A percentile compares a stretch with the other conserved stretches of the same genome.
phyloP scores from a whole-genome alignment of 2,888 invertebrate species.

The Tenthredo scrophulariae region DNA sequence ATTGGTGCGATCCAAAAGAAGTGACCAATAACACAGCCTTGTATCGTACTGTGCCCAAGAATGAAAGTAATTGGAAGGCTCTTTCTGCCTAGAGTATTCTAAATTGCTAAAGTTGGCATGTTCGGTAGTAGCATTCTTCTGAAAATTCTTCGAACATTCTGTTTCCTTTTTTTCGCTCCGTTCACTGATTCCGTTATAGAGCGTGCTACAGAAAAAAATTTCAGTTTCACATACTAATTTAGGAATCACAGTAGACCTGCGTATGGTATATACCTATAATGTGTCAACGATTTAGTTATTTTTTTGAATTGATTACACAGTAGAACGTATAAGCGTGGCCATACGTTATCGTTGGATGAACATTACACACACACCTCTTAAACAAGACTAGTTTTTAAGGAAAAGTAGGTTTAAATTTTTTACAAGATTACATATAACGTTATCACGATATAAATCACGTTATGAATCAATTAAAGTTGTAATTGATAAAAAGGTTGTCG shows the following conservation, averaged over 20 bases:
- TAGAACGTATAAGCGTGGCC: neutral
- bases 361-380: neutral
- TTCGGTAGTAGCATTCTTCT: neutral
- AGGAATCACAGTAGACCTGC: neutral
- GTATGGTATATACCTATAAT: neutral
- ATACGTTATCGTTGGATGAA: neutral
- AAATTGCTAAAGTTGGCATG: neutral
- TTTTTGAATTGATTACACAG: neutral
- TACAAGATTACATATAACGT: constrained; percentile 14
- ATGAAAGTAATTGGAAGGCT: too few relatives aligned
- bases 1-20: too few relatives aligned
- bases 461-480: neutral
- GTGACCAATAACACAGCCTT: too few relatives aligned
- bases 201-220: neutral
- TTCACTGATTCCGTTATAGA: neutral
- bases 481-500: constrained; percentile 10
- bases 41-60: too few relatives aligned
- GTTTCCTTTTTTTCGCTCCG: neutral
- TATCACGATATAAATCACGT: neutral
- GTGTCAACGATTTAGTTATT: neutral
- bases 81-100: neutral
- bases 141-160: neutral
- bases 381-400: constrained; percentile 22
- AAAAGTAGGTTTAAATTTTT: constrained; percentile 17
- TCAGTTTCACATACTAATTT: neutral